A percentile compares a stretch with the other conserved stretches of the same genome.
phyloP scores from a whole-genome alignment of 2,113 vertebrate genomes.

The Takifugu flavidus region DNA sequence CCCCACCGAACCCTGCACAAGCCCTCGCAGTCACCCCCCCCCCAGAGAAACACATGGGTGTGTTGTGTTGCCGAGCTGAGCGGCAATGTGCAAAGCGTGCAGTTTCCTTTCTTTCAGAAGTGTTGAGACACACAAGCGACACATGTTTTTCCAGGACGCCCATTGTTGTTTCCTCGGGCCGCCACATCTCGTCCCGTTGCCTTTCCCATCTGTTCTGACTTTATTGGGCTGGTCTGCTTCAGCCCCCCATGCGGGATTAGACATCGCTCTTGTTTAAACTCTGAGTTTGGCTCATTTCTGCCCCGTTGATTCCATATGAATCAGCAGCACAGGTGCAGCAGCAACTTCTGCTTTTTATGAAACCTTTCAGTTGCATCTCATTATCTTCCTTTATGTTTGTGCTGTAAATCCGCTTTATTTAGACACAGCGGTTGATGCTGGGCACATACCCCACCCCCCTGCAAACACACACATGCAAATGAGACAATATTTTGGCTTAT shows the following conservation, averaged over 20 bases:
- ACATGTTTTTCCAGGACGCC: slow-evolving; percentile 39
- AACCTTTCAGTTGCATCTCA: slow-evolving; percentile 46
- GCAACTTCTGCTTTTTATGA: slow-evolving; percentile 54
- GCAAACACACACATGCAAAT: slow-evolving; percentile 22
- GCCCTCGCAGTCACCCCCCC: slow-evolving; percentile 26
- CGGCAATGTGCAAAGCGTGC: slow-evolving; percentile 34
- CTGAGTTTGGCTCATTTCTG: background rate
- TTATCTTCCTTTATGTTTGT: slow-evolving; percentile 16
- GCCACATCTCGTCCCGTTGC: background rate
- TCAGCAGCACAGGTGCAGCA: slow-evolving; percentile 45
- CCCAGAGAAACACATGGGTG: slow-evolving; percentile 43
- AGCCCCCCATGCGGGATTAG: too few relatives aligned
- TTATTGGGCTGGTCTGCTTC: too few relatives aligned
- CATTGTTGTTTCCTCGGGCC: background rate
- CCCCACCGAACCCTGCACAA: slow-evolving; percentile 31
- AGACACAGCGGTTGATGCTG: slow-evolving; percentile 5
- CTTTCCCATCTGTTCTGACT: background rate
- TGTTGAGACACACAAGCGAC: background rate
- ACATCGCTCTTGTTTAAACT: background rate
- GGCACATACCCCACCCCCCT: background rate
- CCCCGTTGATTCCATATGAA: slow-evolving; percentile 33
- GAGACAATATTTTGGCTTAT: slow-evolving; percentile 3
- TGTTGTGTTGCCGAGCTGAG: slow-evolving; percentile 18
- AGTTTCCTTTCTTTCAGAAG: slow-evolving; percentile 40
- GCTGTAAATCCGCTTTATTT: background rate